These are phyloP conservation scores for Metellina segmentata DNA, from an alignment of 2,888 invertebrate species.

Conservation along the genomic window DNA sequence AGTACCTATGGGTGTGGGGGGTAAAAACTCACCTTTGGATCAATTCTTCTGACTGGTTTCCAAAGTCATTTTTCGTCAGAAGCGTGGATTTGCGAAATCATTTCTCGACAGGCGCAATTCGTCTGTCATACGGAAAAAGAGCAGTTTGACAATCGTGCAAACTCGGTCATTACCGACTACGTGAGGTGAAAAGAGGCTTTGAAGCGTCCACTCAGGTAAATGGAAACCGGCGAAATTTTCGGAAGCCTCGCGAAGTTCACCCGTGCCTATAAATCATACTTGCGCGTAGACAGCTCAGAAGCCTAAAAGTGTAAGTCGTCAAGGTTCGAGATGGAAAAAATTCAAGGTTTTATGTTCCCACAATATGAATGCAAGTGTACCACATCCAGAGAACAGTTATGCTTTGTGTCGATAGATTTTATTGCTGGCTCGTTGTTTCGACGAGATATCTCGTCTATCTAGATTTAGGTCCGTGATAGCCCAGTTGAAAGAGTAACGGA, in stretches of 20 bases:
- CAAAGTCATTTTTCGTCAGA: background rate
- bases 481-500: too few relatives aligned
- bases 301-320: too few relatives aligned
- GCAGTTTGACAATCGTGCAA: background rate
- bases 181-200: conserved; percentile 17
- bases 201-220: conserved; percentile 15
- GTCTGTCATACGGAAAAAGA: background rate
- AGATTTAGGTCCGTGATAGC: too few relatives aligned
- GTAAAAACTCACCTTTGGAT: background rate
- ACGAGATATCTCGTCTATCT: too few relatives aligned
- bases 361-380: too few relatives aligned
- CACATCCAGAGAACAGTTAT: too few relatives aligned
- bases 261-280: conserved; percentile 31
- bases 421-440: too few relatives aligned
- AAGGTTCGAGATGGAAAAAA: too few relatives aligned
- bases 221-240: conserved; percentile 31
- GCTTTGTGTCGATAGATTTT: too few relatives aligned
- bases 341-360: too few relatives aligned
- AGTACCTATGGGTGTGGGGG: background rate
- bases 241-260: conserved; percentile 1
- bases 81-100: too few relatives aligned
- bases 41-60: background rate
- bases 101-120: background rate
- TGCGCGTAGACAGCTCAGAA: background rate
- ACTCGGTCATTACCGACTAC: background rate